phyloP scores from a whole-genome alignment of 1,140 invertebrate genomes.

The Drosophila yakuba region DNA sequence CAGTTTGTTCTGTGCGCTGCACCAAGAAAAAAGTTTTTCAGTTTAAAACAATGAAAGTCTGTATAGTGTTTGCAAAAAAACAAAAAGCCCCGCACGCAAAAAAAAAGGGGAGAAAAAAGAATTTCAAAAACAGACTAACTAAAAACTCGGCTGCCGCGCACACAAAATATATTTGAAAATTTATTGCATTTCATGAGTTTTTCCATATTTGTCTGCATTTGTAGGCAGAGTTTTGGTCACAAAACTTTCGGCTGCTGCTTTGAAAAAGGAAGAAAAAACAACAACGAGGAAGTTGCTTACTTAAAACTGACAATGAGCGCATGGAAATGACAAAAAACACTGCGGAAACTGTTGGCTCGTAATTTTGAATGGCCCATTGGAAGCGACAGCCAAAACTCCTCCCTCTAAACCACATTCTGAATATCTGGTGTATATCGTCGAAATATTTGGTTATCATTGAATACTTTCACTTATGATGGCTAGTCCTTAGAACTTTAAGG shows the following conservation, averaged over 20 bases:
- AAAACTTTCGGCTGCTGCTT: slow-evolving; percentile 69
- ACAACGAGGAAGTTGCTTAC: slow-evolving; percentile 69
- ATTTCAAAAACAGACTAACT: slow-evolving; percentile 22
- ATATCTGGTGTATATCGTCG: slow-evolving; percentile 41
- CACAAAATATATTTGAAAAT: slow-evolving; percentile 80
- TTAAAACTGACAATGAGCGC: slow-evolving; percentile 82
- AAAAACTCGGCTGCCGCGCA: slow-evolving; percentile 39
- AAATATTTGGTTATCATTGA: neutral
- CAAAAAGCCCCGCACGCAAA: slow-evolving; percentile 7
- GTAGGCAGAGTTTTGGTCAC: slow-evolving; percentile 73
- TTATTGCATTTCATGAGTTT: slow-evolving; percentile 81
- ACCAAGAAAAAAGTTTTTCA: slow-evolving; percentile 48
- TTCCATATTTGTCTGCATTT: slow-evolving; percentile 79
- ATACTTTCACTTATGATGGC: neutral
- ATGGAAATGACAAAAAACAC: slow-evolving; percentile 82
- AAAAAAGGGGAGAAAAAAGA: slow-evolving; percentile 15
- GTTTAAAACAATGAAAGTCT: slow-evolving; percentile 56
- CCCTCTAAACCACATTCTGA: slow-evolving; percentile 21
- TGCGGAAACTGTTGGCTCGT: slow-evolving; percentile 82
- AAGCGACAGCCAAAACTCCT: slow-evolving; percentile 48
- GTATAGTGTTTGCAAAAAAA: slow-evolving; percentile 14
- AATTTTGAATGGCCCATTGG: slow-evolving; percentile 81
- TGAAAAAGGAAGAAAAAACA: slow-evolving; percentile 35
- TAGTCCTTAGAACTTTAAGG: neutral
- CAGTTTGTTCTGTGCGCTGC: slow-evolving; percentile 56